Evolutionary conservation across 2,888 invertebrate genomes (phyloP).

Genomic region (Orthonevra nobilis): DNA sequence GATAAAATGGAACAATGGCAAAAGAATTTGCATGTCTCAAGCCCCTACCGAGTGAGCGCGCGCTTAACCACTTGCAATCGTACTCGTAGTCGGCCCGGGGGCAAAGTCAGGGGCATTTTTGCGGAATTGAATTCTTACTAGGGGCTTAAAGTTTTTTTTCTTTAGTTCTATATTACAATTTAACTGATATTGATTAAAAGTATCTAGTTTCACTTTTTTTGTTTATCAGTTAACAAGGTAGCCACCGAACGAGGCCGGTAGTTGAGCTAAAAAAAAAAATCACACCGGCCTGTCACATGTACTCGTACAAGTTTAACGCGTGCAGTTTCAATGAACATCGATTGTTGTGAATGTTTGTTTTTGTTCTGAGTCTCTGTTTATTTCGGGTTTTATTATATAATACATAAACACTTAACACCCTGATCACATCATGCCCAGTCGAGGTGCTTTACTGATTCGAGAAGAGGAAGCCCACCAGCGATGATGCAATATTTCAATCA

Average conservation of each 20-base stretch:
- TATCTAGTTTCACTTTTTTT: background rate
- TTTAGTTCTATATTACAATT: background rate
- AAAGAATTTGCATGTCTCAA: conserved; percentile 34
- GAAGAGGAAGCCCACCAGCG: background rate
- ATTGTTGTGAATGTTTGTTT: conserved; percentile 16
- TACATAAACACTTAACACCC: conserved; percentile 20
- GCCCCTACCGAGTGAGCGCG: background rate
- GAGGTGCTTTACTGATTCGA: background rate
- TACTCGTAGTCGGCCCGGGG: too few relatives aligned
- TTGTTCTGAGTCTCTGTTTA: conserved; percentile 57
- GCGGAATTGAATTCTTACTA: conserved; percentile 55
- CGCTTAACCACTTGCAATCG: conserved; percentile 50
- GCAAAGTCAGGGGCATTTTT: conserved; percentile 59
- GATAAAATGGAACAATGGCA: conserved; percentile 25
- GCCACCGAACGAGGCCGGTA: conserved; percentile 49
- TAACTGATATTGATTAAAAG: background rate
- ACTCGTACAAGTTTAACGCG: background rate
- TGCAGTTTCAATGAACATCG: conserved; percentile 54
- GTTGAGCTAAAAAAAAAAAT: conserved; percentile 37
- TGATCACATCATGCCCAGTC: conserved; percentile 7
- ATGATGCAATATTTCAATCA: background rate
- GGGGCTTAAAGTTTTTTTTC: too few relatives aligned
- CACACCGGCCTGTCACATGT: conserved; percentile 29
- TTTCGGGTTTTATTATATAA: too few relatives aligned
- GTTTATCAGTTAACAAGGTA: too few relatives aligned